Conservation (phyloP, 2,888 invertebrate genomes). For the Athalia circularis region DNA sequence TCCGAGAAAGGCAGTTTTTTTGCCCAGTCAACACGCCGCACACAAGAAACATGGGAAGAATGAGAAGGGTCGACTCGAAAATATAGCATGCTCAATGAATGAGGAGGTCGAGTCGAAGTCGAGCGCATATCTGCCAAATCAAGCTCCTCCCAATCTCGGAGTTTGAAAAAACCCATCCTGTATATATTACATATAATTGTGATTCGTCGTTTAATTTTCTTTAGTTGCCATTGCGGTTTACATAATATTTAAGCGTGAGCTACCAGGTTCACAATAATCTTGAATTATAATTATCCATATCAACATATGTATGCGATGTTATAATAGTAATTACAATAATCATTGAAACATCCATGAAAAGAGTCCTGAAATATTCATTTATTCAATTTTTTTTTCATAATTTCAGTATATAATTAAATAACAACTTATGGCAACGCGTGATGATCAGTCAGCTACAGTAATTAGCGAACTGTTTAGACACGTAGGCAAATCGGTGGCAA, state of each 20-base stretch:
- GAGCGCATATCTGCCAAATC: no score
- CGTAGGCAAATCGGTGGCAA: conserved; percentile 24
- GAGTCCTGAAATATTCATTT: neutral
- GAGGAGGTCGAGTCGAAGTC: no score
- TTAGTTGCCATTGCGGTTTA: neutral
- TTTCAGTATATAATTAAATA: conserved; percentile 12
- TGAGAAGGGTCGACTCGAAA: no score
- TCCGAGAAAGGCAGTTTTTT: no score
- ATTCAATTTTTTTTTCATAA: neutral
- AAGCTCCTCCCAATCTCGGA: no score
- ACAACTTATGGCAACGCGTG: conserved; percentile 32
- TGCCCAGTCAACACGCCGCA: no score
- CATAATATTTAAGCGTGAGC: neutral
- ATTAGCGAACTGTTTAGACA: conserved; percentile 16
- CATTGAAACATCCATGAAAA: conserved; percentile 30
- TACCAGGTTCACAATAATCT: neutral
- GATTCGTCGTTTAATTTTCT: no score
- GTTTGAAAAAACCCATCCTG: no score
- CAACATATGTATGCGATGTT: neutral
- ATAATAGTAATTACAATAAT: neutral
- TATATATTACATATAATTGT: no score
- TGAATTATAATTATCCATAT: neutral
- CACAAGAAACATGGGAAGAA: no score
- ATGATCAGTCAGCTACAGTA: neutral
- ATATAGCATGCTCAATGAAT: no score